Evolutionary conservation across 2,113 vertebrate species (phyloP).

Genomic region (Proterorhinus semilunaris): DNA sequence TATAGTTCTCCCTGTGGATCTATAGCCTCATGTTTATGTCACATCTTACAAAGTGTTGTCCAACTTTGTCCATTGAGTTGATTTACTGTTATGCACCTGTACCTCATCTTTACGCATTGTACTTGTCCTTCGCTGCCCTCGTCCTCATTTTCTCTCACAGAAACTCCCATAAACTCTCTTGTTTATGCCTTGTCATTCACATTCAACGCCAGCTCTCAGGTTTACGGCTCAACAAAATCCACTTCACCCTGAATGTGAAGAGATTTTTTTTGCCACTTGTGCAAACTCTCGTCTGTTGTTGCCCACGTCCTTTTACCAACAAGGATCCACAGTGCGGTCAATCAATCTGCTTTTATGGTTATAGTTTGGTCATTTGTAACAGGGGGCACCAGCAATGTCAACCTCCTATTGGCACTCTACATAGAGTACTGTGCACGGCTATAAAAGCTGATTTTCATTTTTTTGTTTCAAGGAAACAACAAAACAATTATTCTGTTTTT

Average conservation of each 20-base stretch:
- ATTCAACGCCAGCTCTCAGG: conserved; percentile 49
- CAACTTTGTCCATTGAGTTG: conserved; percentile 6
- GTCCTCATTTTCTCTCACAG: conserved; percentile 38
- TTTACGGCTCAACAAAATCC: conserved; percentile 48
- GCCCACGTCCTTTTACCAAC: conserved; percentile 20
- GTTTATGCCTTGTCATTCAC: conserved; percentile 59
- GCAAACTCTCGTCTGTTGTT: conserved; percentile 25
- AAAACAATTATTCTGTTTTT: too few species aligned
- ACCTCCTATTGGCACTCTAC: too few species aligned
- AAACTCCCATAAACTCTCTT: conserved; percentile 41
- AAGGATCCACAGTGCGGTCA: conserved; percentile 6
- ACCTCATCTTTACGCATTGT: conserved; percentile 6
- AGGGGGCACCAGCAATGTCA: background rate
- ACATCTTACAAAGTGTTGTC: conserved; percentile 8
- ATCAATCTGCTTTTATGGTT: background rate
- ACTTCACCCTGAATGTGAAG: conserved; percentile 38
- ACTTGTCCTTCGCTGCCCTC: conserved; percentile 46
- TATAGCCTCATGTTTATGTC: conserved; percentile 1
- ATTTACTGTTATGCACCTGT: conserved; percentile 19
- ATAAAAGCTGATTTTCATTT: too few species aligned
- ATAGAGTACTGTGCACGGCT: too few species aligned
- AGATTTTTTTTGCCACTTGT: conserved; percentile 23
- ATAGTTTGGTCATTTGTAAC: background rate
- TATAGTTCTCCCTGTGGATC: conserved; percentile 10
- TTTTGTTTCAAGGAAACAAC: too few species aligned